A percentile compares a stretch with the other conserved stretches of the same genome.
phyloP scores from a whole-genome alignment of 35 echinoderm and acorn worm species.

The Ophioderma brevispina region DNA sequence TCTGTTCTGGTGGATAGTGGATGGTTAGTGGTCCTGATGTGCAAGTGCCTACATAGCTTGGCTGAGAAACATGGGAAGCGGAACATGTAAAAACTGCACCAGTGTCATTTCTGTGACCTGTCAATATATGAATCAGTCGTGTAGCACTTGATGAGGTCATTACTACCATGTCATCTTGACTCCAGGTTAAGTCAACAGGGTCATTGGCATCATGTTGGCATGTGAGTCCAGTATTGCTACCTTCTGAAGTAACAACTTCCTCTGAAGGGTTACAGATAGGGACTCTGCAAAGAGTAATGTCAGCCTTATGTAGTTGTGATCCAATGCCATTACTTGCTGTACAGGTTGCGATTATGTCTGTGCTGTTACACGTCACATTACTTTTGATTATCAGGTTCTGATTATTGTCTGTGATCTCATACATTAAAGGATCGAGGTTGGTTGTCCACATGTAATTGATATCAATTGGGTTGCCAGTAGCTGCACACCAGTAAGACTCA shows the following conservation, averaged over 20 bases:
- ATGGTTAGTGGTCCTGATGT: slow-evolving; percentile 7
- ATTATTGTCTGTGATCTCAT: not conserved
- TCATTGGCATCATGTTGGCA: not conserved
- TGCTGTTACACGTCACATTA: not conserved
- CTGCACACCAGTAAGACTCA: not conserved
- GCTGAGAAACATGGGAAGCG: not conserved
- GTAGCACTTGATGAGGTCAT: not conserved
- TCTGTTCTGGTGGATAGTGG: not conserved
- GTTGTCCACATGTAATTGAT: not conserved
- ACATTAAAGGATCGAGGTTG: not conserved
- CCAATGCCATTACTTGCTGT: not conserved
- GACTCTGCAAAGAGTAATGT: slow-evolving; percentile 11
- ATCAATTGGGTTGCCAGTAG: not conserved
- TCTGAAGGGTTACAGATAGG: not conserved
- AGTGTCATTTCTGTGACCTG: not conserved
- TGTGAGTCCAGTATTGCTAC: not conserved
- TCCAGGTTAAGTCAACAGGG: not conserved
- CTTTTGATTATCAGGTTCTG: not conserved
- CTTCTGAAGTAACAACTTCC: not conserved
- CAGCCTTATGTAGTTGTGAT: not conserved
- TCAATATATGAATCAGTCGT: not conserved
- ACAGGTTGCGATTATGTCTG: slow-evolving; percentile 18
- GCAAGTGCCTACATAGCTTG: not conserved
- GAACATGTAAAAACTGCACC: not conserved
- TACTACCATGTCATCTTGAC: not conserved